Conservation (phyloP, 2,113 vertebrate species). For the Takifugu bimaculatus region DNA sequence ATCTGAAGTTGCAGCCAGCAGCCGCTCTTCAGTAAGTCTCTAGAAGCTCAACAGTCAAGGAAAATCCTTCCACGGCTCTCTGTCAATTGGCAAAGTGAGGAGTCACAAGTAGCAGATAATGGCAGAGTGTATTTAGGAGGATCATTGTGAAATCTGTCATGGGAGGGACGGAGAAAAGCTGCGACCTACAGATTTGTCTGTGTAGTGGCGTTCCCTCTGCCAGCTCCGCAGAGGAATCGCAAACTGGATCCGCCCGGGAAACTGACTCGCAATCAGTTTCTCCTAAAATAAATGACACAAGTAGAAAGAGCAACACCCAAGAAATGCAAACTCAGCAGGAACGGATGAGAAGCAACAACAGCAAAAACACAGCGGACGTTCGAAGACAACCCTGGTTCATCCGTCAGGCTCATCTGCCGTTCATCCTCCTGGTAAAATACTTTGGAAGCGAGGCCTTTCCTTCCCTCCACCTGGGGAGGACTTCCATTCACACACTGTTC, state of each 20-base stretch:
- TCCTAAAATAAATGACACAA: too few species aligned
- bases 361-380: not conserved
- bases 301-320: not conserved
- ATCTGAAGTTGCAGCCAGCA: slow-evolving; percentile 23
- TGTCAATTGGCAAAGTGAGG: slow-evolving; percentile 41
- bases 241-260: not conserved
- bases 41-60: slow-evolving; percentile 18
- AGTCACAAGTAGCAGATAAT: slow-evolving; percentile 53
- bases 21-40: slow-evolving; percentile 23
- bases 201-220: slow-evolving; percentile 12
- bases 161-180: not conserved
- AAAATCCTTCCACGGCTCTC: slow-evolving; percentile 28
- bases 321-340: not conserved
- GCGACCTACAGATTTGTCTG: slow-evolving; percentile 29
- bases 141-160: slow-evolving; percentile 41
- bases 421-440: not conserved
- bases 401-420: slow-evolving; percentile 5
- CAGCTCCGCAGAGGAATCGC: slow-evolving; percentile 18
- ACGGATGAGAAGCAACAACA: not conserved
- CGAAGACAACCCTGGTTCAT: slow-evolving; percentile 2
- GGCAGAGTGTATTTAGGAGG: slow-evolving; percentile 36
- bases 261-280: too few species aligned
- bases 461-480: not conserved
- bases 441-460: not conserved
- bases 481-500: slow-evolving; percentile 5